Base-by-base conservation (phyloP, 2,797 vertebrate genomes). In the Triplophysa yarkandensis region DNA sequence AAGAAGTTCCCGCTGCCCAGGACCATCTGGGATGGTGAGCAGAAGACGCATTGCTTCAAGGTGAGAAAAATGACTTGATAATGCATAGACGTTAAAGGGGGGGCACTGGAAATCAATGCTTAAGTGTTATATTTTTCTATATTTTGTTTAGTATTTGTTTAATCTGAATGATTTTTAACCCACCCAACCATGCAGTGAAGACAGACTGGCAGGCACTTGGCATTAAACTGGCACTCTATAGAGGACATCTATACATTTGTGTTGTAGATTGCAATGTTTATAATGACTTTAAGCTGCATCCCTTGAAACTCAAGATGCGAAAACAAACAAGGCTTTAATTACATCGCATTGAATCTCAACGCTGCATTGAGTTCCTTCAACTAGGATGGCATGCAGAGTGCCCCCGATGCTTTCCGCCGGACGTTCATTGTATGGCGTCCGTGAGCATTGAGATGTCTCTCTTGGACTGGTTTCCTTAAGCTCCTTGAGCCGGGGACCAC, bases 1-100 rank as follows among this genome's bases (percentile, higher is more conserved):
- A 94, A 94, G 91, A 94, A 94, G 90, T 94, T 93, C 67, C 93
- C 93, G 0, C 87, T 94, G 68, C 93, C 93, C 4, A 85, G 91
- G 39, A 94, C 93, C 21, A 94, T 94, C 85, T 94, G 92, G 93
- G 93, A 94, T 54, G 93, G 93, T 2, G 93, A 93, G 83, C 93
- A 93, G 86, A 94, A 94, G 80, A 93, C 93, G 0, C 92, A 93
- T 67, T 94, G 93, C 78, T 94, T 94, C 13, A 41, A 8, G 23
- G 55, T 32, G 17, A 71, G 55, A 14, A 21, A 48, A 34, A 13
- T 27, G 19, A 21, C 10, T 25, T n/a, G n/a, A n/a, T n/a, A n/a
- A n/a, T n/a, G n/a, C n/a, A n/a, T n/a, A n/a, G n/a, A n/a, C n/a
- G n/a, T n/a, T n/a, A n/a, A n/a, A n/a, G n/a, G n/a, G n/a, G n/a